Percentiles rank a stretch among this genome's conserved stretches.
Evolutionary conservation across 1,140 invertebrate species (phyloP).

Genomic region (Sesamia nonagrioides): DNA sequence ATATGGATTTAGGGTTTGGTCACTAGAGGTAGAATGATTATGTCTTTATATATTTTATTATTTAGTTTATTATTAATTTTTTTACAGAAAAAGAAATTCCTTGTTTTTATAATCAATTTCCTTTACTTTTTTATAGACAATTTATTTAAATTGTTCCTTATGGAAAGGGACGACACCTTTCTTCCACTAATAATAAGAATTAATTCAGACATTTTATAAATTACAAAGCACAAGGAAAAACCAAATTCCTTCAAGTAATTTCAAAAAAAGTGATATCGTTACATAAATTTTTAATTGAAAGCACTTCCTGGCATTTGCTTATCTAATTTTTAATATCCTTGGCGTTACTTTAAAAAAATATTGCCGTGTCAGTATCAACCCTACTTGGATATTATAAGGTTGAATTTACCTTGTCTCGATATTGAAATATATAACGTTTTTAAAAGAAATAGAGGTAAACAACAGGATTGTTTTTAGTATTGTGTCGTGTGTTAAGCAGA

Average conservation of each 20-base stretch:
- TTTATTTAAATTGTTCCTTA: too few species aligned
- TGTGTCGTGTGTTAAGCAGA: slow-evolving; percentile 38
- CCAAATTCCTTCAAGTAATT: background rate
- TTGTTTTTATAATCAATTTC: background rate
- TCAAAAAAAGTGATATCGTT: background rate
- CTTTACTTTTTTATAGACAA: too few species aligned
- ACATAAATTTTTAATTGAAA: background rate
- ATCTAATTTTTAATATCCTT: slow-evolving; percentile 22
- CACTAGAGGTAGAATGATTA: background rate
- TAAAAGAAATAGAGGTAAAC: background rate
- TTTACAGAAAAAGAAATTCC: background rate
- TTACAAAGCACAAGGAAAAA: too few species aligned
- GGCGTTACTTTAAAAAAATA: slow-evolving; percentile 17
- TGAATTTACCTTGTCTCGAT: background rate
- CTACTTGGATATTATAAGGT: background rate
- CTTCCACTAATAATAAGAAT: too few species aligned
- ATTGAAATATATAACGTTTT: background rate
- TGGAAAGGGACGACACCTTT: too few species aligned
- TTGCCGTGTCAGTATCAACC: background rate
- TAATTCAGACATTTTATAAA: too few species aligned
- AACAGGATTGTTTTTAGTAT: slow-evolving; percentile 39
- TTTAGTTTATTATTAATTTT: background rate
- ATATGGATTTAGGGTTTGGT: background rate
- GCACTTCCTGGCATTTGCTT: slow-evolving; percentile 21
- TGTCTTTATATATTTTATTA: background rate